Base-by-base conservation (phyloP, 2,888 invertebrate genomes). In the Amorpha juglandis region DNA sequence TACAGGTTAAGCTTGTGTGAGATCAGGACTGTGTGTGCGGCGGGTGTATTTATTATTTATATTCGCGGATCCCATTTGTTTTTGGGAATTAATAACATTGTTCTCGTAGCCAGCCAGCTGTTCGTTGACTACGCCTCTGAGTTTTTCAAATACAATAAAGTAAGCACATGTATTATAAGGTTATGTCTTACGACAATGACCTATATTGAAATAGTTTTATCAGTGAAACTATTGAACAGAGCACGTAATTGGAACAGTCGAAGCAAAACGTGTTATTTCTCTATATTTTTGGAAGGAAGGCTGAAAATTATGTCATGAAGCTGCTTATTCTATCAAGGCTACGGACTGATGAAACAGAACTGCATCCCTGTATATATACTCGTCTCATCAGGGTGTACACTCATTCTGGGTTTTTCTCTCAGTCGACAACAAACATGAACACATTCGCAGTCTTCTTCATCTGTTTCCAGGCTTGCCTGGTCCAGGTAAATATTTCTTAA, bases 391-490 rank as follows among this genome's bases (percentile, higher is more conserved):
- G 16, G 16, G 35, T 64, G 33, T 6, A 42, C 11, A 14, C 45
- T n/a, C 62, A 65, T 62, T 66, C 62, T 66, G 14, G 27, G 7
- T 51, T 50, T 51, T 52, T 38, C 53, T 51, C 48, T 50, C 16
- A 55, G 63, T 47, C 16, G 62, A 4, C 16, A 33, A 45, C 58
- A 68, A 69, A 45, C 64, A 74, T 73, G 75, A 71, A 69, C 51
- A 63, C 72, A 50, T 69, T 70, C 55, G 67, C 70, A 9, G 35
- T 75, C 16, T 45, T 75, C 6, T 48, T 75, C 38, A 64, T 75
- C 48, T 72, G 70, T 67, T 16, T 69, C 64, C 68, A 71, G 66
- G 68, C 68, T 63, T 70, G 72, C 71, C 67, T 70, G 70, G 50
- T 73, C 62, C 68, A 67, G 53, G 69, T 69, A 70, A 66, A n/a